A percentile compares a stretch with the other conserved stretches of the same genome.
Conservation (phyloP, 1,140 invertebrate genomes). For the Scaptomyza pallida region DNA sequence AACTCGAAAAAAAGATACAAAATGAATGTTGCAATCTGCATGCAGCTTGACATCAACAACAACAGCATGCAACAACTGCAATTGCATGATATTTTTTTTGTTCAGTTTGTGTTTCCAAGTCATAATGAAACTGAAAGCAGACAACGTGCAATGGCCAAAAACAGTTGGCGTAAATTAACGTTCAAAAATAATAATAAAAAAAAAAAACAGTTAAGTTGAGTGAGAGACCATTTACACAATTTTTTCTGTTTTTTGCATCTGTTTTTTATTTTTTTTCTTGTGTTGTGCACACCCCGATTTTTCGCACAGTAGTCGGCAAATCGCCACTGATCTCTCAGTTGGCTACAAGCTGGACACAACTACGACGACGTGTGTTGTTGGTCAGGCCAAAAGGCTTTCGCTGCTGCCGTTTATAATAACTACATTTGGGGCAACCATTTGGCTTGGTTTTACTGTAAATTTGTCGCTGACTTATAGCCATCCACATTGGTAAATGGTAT, state of each 20-base stretch:
- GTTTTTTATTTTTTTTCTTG: slow-evolving; percentile 11
- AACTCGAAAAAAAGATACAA: slow-evolving; percentile 61
- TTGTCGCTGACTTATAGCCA: slow-evolving; percentile 39
- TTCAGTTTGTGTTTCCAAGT: slow-evolving; percentile 35
- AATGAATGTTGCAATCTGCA: slow-evolving; percentile 69
- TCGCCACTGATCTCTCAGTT: slow-evolving; percentile 31
- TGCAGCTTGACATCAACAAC: slow-evolving; percentile 51
- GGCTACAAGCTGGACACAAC: slow-evolving; percentile 20
- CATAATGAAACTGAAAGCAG: slow-evolving; percentile 78
- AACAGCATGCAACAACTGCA: slow-evolving; percentile 17
- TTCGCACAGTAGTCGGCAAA: slow-evolving; percentile 42
- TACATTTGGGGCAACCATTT: slow-evolving; percentile 24
- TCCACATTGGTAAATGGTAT: slow-evolving; percentile 39
- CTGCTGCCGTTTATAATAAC: slow-evolving; percentile 17
- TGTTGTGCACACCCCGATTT: slow-evolving; percentile 34
- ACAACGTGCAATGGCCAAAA: slow-evolving; percentile 47
- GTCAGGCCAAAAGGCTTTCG: slow-evolving; percentile 1
- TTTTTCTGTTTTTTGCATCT: slow-evolving; percentile 30
- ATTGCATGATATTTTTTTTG: slow-evolving; percentile 67
- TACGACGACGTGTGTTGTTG: slow-evolving; percentile 7
- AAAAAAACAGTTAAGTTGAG: slow-evolving; percentile 7
- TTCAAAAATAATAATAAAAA: slow-evolving; percentile 13
- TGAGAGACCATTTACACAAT: slow-evolving; percentile 44
- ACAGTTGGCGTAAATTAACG: slow-evolving; percentile 74
- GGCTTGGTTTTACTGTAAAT: slow-evolving; percentile 27